Conservation (phyloP, 2,113 vertebrate species). For the Numida meleagris region DNA sequence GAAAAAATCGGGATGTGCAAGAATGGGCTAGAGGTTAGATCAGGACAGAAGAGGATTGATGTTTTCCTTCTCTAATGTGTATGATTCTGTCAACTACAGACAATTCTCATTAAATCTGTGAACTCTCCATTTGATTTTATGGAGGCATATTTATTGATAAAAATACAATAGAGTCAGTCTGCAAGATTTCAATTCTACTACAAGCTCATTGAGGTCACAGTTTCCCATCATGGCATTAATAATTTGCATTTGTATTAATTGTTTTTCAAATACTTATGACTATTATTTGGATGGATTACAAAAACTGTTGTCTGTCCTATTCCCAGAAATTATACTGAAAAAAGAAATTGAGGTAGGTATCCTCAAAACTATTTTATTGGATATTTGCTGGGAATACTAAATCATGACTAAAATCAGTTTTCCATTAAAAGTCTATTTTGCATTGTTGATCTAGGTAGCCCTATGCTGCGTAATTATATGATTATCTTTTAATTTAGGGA, state of each 20-base stretch:
- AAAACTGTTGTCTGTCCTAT: not conserved
- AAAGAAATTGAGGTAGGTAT: not conserved
- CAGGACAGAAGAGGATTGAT: not conserved
- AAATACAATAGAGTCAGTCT: not conserved
- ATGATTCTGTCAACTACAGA: not conserved
- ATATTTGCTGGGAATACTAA: not conserved
- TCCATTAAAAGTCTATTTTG: not conserved
- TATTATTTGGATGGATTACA: not conserved
- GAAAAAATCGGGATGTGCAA: not conserved
- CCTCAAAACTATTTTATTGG: not conserved
- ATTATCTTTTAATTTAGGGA: conserved; percentile 54
- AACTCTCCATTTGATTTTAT: not conserved
- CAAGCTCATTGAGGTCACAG: conserved; percentile 15
- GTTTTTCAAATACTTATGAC: conserved; percentile 37
- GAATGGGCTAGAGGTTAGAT: not conserved
- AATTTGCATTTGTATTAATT: conserved; percentile 44
- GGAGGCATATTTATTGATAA: not conserved
- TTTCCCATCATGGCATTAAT: conserved; percentile 34
- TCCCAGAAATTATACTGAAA: not conserved
- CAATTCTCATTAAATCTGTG: not conserved
- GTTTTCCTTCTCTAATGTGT: not conserved
- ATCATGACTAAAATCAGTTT: not conserved
- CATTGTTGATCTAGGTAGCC: conserved; percentile 5
- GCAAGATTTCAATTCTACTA: not conserved
- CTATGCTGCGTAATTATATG: not conserved